Base-by-base conservation (phyloP, 2,113 vertebrate species). In the Microcebus tavaratra region DNA sequence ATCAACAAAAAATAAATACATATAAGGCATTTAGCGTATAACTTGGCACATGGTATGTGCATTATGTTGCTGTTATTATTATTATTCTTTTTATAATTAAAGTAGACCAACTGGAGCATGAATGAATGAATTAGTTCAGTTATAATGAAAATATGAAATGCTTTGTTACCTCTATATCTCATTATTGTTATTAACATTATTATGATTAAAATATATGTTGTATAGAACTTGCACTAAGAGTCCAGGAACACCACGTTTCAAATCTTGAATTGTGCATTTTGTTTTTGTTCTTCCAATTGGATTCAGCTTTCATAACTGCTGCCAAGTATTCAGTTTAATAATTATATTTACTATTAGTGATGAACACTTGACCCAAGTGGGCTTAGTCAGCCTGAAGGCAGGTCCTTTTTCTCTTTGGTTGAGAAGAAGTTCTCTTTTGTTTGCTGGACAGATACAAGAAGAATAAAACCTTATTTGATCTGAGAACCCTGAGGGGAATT, bases 211-310 rank as follows among this genome's bases (percentile, higher is more conserved):
- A 12, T 81, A 18, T 23, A 31, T 70, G 34, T 87, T 82, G 8
- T 63, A 67, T 27, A 82, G n/a, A 85, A 94, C 55, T 36, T 89
- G 50, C 88, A 84, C 48, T 75, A 87, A 59, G 73, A 95, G 81
- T 73, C 61, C 25, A 72, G 42, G 29, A 79, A 87, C 10, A 65
- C 15, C 48, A 67, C 39, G 59, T 95, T 90, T 84, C 42, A 80
- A 63, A 68, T 61, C 36, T 42, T n/a, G 2, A 75, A 65, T 25
- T 39, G 3, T 57, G 63, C 10, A 23, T 55, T 90, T 94, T 25
- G 20, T 21, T 29, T 94, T 94, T 90, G n/a, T 92, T 83, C 55
- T 96, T 92, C 70, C 31, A 93, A 36, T 10, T 93, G 39, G 50
- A 88, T 31, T 23, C 63, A 80, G 86, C 48, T 84, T 96, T 95